Base-by-base conservation (phyloP, 2,797 vertebrate species). In the Netta rufina region DNA sequence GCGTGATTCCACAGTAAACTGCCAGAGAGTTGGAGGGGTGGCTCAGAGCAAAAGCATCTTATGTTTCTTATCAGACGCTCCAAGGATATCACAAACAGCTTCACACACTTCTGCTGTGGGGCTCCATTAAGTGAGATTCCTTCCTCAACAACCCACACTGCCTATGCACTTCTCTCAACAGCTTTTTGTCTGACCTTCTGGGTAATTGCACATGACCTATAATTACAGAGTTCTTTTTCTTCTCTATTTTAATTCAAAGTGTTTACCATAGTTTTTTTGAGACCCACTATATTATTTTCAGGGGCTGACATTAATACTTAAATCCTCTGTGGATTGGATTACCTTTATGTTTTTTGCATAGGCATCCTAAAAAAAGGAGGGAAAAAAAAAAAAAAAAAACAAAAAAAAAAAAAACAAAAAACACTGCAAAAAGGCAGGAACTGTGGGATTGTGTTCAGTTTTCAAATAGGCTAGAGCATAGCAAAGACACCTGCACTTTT, bases 1-100 rank as follows among this genome's bases (percentile, higher is more conserved):
- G 45, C 9, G 20, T 47, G 77, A 70, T n/a, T 93, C 20, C 36
- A 5, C 22, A 22, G 38, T 65, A 91, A 91, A 87, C 36, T 47
- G 62, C 28, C 74, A 43, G 65, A 92, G 79, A 95, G 69, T 11
- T 84, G 58, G 60, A 89, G 47, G 77, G 89, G 54, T 61, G 81
- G 22, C 75, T 95, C 51, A 77, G 56, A 96, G 66, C 49, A 65
- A 95, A 95, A 92, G 6, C 75, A 69, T 81, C 75, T 95, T 86
- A 51, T 10, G 1, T 93, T 95, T 93, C 56, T 77, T 93, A 74
- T 94, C 95, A 89, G 86, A 88, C 71, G 75, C 93, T 91, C 74
- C 85, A 92, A 82, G 85, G 79, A 96, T 95, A 94, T 96, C 73
- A 4, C 78, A 80, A 91, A 83, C 58, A 84, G 73, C 24, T 70